These are phyloP conservation scores for Rachycentron canadum DNA, from an alignment of 2,797 vertebrate species.

Conservation along the genomic window DNA sequence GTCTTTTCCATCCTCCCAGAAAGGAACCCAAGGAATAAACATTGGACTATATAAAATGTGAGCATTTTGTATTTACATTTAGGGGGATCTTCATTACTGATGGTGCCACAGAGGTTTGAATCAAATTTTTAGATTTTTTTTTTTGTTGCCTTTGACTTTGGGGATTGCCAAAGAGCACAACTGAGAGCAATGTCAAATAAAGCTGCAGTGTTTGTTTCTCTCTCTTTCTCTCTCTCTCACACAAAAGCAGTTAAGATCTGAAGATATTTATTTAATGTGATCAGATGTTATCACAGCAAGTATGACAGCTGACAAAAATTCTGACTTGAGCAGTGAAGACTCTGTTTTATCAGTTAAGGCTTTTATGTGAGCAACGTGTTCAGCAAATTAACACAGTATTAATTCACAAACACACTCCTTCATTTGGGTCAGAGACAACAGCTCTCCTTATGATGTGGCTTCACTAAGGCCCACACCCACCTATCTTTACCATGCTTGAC, in stretches of 20 bases:
- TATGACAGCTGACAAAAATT: constrained; percentile 26
- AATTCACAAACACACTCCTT: constrained; percentile 33
- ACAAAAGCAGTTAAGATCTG: constrained; percentile 19
- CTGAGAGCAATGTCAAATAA: constrained; percentile 12
- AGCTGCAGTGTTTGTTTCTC: constrained; percentile 5
- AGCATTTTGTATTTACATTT: constrained; percentile 65
- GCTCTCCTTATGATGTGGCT: constrained; percentile 29
- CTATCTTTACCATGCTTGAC: constrained; percentile 56
- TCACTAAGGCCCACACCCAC: constrained; percentile 50
- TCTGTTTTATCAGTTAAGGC: not conserved
- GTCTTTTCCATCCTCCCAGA: constrained; percentile 38
- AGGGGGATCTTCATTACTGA: constrained; percentile 54
- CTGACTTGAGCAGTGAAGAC: constrained; percentile 7
- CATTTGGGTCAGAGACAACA: constrained; percentile 57
- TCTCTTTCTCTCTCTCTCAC: constrained; percentile 13
- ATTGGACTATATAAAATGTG: constrained; percentile 45
- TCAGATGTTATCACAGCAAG: constrained; percentile 39
- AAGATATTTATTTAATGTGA: constrained; percentile 30
- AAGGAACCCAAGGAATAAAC: constrained; percentile 65
- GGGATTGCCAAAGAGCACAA: constrained; percentile 13
- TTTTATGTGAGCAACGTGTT: constrained; percentile 29
- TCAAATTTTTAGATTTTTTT: constrained; percentile 56
- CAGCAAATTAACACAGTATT: constrained; percentile 29
- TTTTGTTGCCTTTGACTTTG: constrained; percentile 55
- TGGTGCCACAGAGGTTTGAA: constrained; percentile 37